Evolutionary conservation across 2,797 vertebrate genomes (phyloP).

Genomic region (Pterois miles): DNA sequence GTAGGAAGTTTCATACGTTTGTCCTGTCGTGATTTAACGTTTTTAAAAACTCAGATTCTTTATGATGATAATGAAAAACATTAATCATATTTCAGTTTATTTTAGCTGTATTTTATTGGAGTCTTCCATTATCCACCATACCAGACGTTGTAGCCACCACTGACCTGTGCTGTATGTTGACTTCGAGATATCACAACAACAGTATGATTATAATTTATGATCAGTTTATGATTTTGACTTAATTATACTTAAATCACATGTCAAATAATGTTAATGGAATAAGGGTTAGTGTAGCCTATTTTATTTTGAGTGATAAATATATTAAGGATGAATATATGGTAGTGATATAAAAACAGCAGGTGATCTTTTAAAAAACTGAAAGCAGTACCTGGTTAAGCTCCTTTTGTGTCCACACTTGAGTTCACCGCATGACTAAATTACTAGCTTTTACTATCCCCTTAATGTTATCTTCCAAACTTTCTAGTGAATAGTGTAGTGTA

Average conservation of each 20-base stretch:
- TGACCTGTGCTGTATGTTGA: background rate
- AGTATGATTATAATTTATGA: background rate
- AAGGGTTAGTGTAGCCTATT: too few relatives aligned
- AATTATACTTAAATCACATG: background rate
- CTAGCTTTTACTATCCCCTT: background rate
- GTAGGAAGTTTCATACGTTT: background rate
- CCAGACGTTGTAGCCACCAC: constrained; percentile 23
- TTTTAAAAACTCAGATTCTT: background rate
- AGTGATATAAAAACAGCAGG: too few relatives aligned
- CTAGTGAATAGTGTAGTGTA: too few relatives aligned
- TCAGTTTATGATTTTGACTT: background rate
- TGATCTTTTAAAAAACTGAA: background rate
- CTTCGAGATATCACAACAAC: background rate
- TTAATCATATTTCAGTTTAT: background rate
- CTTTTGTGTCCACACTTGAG: background rate
- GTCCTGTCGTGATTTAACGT: constrained; percentile 1
- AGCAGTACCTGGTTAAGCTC: too few relatives aligned
- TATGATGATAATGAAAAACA: fast-evolving
- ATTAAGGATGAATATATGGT: background rate
- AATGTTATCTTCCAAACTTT: background rate
- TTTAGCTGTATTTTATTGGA: background rate
- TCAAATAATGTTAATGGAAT: too few relatives aligned
- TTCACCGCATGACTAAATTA: background rate
- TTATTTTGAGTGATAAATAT: background rate
- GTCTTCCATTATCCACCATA: background rate